A percentile compares a stretch with the other conserved stretches of the same genome.
phyloP scores from a whole-genome alignment of 2,113 vertebrate species.

The Leiothrix lutea region DNA sequence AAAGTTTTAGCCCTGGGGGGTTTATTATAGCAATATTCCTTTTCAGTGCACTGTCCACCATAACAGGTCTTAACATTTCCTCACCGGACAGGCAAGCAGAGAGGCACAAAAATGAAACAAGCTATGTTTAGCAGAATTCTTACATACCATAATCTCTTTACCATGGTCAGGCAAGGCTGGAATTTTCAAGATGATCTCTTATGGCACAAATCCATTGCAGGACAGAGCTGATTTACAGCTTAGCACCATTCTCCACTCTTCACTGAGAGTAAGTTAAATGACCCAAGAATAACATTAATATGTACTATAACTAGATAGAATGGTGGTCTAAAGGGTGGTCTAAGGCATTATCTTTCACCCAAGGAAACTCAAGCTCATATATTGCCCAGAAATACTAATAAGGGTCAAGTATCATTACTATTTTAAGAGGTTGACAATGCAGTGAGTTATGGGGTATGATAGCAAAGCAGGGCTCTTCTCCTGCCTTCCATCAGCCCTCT shows the following conservation, averaged over 20 bases:
- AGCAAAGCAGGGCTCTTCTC: neutral
- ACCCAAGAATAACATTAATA: constrained; percentile 80
- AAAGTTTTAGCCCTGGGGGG: constrained; percentile 33
- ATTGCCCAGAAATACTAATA: constrained; percentile 67
- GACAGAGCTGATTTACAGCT: constrained; percentile 77
- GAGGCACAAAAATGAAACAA: constrained; percentile 60
- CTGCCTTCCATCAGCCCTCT: neutral
- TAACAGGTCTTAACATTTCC: constrained; percentile 58
- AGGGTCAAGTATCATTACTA: constrained; percentile 75
- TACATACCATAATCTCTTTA: constrained; percentile 71
- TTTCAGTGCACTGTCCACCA: constrained; percentile 23
- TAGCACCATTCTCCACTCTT: constrained; percentile 71
- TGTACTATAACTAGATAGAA: constrained; percentile 67
- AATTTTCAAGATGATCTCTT: constrained; percentile 73
- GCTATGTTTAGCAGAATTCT: constrained; percentile 71
- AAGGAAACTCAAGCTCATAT: constrained; percentile 73
- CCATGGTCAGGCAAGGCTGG: constrained; percentile 69
- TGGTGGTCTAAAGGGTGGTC: constrained; percentile 77
- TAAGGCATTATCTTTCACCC: constrained; percentile 64
- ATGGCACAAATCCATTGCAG: constrained; percentile 76
- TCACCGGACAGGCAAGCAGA: constrained; percentile 36
- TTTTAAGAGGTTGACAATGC: constrained; percentile 59
- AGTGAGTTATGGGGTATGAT: constrained; percentile 58
- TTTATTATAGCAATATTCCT: constrained; percentile 32
- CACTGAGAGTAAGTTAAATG: constrained; percentile 76